Evolutionary conservation across 2,113 vertebrate genomes (phyloP).

Genomic region (Ursus arctos): DNA sequence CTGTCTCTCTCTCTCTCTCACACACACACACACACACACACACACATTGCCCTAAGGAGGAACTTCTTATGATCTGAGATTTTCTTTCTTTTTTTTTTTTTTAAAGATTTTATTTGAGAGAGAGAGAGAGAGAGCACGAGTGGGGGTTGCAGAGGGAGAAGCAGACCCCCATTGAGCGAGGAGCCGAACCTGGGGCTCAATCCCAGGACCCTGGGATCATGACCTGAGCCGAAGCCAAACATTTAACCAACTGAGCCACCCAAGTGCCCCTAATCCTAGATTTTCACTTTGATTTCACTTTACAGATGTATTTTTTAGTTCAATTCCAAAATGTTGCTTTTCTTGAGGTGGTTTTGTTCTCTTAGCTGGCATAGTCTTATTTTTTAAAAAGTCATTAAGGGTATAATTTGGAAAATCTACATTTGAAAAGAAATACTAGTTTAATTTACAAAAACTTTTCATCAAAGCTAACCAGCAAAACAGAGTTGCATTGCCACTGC

Average conservation of each 20-base stretch:
- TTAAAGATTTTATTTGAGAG: neutral
- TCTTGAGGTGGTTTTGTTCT: neutral
- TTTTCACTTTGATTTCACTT: neutral
- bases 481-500: neutral
- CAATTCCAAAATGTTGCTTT: neutral
- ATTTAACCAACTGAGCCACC: neutral
- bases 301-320: neutral
- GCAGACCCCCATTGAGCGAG: too few species aligned
- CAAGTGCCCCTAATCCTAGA: neutral
- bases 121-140: neutral
- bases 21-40: neutral
- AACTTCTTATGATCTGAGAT: neutral
- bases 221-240: neutral
- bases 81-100: neutral
- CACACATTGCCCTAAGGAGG: neutral
- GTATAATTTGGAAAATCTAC: neutral
- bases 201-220: neutral
- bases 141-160: too few species aligned
- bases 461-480: neutral
- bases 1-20: neutral
- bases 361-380: neutral
- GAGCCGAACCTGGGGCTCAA: neutral
- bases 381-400: neutral
- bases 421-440: neutral
- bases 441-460: slow-evolving; percentile 9